Percentiles rank a stretch among this genome's conserved stretches.
Evolutionary conservation across 1,140 invertebrate species (phyloP).

Genomic region (Bacillus rossius): DNA sequence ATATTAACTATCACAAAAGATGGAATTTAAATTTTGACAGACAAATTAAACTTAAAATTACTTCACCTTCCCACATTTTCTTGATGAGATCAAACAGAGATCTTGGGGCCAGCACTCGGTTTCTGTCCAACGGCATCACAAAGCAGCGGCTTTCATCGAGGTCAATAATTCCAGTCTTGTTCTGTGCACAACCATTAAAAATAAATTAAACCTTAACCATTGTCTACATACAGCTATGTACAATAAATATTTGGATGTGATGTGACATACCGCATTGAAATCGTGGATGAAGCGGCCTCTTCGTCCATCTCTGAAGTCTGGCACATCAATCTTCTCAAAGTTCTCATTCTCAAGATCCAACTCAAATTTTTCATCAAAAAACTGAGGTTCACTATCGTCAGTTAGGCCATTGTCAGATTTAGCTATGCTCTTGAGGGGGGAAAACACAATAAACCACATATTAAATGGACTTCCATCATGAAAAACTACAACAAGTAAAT

Average conservation of each 20-base stretch:
- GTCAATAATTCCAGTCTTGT: conserved; percentile 84
- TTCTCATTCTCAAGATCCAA: conserved; percentile 57
- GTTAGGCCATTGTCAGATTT: not conserved
- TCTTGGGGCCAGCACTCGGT: conserved; percentile 59
- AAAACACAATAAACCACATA: not conserved
- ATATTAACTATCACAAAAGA: not conserved
- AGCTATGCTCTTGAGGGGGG: not conserved
- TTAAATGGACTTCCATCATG: no score
- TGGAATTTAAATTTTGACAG: not conserved
- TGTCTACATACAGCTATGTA: not conserved
- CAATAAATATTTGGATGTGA: conserved; percentile 5
- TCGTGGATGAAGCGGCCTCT: conserved; percentile 83
- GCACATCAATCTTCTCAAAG: conserved; percentile 74
- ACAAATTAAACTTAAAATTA: no score
- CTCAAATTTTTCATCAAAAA: conserved; percentile 72
- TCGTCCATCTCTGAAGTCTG: conserved; percentile 69
- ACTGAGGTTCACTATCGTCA: conserved; percentile 23
- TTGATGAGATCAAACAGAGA: conserved; percentile 70
- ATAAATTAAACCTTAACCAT: conserved; percentile 1
- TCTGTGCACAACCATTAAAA: conserved; percentile 40
- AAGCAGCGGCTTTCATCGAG: conserved; percentile 71
- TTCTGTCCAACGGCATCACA: conserved; percentile 79
- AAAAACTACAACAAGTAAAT: no score
- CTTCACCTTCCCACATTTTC: conserved; percentile 62
- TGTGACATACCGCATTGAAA: conserved; percentile 61